Percentiles rank a stretch among this genome's conserved stretches.
These are phyloP conservation scores for Ypsolopha sequella DNA, from an alignment of 2,888 invertebrate species.

Conservation along the genomic window DNA sequence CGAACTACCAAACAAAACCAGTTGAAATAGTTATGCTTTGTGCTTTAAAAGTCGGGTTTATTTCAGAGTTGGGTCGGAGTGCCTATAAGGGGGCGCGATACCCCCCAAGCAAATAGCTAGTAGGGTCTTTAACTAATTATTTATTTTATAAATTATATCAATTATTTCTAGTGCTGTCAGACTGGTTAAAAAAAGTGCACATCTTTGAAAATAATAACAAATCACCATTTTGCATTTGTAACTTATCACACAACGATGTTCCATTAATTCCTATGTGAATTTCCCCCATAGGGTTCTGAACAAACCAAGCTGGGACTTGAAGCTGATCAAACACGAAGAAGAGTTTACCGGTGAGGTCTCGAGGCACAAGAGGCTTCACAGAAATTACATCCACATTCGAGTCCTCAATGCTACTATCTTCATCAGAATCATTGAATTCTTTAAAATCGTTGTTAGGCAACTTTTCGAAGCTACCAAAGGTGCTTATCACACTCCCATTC, in stretches of 20 bases:
- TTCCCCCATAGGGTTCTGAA: constrained; percentile 21
- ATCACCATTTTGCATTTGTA: constrained; percentile 3
- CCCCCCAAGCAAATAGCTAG: neutral
- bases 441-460: constrained; percentile 21
- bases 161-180: constrained; percentile 15
- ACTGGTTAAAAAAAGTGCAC: constrained; percentile 6
- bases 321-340: constrained; percentile 19
- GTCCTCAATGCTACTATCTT: neutral
- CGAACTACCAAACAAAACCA: no score
- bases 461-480: constrained; percentile 21
- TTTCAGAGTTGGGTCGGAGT: neutral
- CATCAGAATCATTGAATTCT: neutral
- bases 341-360: constrained; percentile 15
- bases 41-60: no score
- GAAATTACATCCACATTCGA: neutral
- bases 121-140: neutral
- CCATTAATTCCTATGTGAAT: constrained; percentile 24
- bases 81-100: no score
- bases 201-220: neutral
- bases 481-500: constrained; percentile 21
- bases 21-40: no score
- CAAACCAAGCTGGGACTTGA: constrained; percentile 23
- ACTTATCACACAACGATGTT: constrained; percentile 18
- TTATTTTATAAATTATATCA: neutral
- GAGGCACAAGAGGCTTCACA: neutral